phyloP scores from a whole-genome alignment of 2,797 vertebrate genomes.

The Coregonus suidteri region DNA sequence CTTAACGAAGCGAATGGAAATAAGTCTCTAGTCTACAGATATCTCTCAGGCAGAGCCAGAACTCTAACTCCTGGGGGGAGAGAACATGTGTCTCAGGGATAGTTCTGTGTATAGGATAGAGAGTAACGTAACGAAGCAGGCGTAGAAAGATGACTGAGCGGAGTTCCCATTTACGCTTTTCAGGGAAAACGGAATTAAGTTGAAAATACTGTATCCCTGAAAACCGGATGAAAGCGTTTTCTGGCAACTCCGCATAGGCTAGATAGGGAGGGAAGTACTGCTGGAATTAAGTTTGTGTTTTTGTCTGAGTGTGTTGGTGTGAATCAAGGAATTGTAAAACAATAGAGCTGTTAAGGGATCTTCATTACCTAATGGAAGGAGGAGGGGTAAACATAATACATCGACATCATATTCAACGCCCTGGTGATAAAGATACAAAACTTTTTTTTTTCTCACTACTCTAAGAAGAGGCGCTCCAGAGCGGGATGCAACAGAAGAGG shows the following conservation, averaged over 20 bases:
- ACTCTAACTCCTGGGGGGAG: slow-evolving; percentile 23
- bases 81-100: background rate
- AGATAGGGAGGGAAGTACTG: background rate
- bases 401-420: slow-evolving; percentile 38
- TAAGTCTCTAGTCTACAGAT: background rate
- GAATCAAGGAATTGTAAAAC: slow-evolving; percentile 38
- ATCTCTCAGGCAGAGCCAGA: slow-evolving; percentile 30
- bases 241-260: too few relatives aligned
- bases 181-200: too few relatives aligned
- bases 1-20: slow-evolving; percentile 37
- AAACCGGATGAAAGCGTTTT: too few relatives aligned
- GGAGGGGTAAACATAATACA: slow-evolving; percentile 49
- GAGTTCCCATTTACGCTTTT: too few relatives aligned
- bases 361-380: slow-evolving; percentile 56
- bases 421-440: slow-evolving; percentile 58
- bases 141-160: too few relatives aligned
- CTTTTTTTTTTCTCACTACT: slow-evolving; percentile 45
- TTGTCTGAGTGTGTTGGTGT: slow-evolving; percentile 35
- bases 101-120: slow-evolving; percentile 22
- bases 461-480: slow-evolving; percentile 56
- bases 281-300: slow-evolving; percentile 31
- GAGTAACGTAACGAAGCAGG: too few relatives aligned
- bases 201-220: too few relatives aligned
- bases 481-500: slow-evolving; percentile 61
- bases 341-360: slow-evolving; percentile 54